phyloP scores from a whole-genome alignment of 2,113 vertebrate species.

The Gasterosteus nipponicus region DNA sequence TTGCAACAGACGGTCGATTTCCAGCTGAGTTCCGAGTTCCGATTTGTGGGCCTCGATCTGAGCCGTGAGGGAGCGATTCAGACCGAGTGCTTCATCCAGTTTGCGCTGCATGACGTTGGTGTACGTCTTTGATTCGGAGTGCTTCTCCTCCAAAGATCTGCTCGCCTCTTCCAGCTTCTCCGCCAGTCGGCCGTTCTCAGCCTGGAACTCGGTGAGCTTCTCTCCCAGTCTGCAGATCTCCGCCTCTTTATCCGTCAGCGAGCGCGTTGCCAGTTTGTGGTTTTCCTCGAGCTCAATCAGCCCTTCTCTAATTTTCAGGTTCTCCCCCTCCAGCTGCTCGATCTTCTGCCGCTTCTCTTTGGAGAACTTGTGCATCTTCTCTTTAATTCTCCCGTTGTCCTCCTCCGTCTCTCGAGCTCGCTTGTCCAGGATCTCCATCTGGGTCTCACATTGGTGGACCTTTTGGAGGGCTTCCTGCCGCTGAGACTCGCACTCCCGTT shows the following conservation, averaged over 20 bases:
- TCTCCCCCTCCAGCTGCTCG: slow-evolving; percentile 78
- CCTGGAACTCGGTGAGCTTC: slow-evolving; percentile 72
- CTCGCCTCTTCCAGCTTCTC: slow-evolving; percentile 71
- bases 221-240: slow-evolving; percentile 72
- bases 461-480: slow-evolving; percentile 83
- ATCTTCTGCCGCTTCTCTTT: slow-evolving; percentile 79
- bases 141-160: slow-evolving; percentile 74
- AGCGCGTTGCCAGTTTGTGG: slow-evolving; percentile 48
- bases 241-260: slow-evolving; percentile 77
- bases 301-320: slow-evolving; percentile 70
- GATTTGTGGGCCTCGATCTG: slow-evolving; percentile 78
- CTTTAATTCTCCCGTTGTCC: slow-evolving; percentile 78
- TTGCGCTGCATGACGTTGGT: slow-evolving; percentile 78
- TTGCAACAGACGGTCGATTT: slow-evolving; percentile 69
- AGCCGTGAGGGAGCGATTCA: slow-evolving; percentile 78
- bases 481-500: slow-evolving; percentile 89
- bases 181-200: slow-evolving; percentile 76
- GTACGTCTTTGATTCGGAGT: slow-evolving; percentile 73
- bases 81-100: slow-evolving; percentile 71
- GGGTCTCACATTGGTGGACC: slow-evolving; percentile 73
- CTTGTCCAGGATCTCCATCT: slow-evolving; percentile 75
- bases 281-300: slow-evolving; percentile 66
- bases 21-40: slow-evolving; percentile 76
- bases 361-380: slow-evolving; percentile 72
- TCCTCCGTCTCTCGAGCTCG: slow-evolving; percentile 69